phyloP scores from a whole-genome alignment of 2,888 invertebrate genomes.

The Nephrotoma guestfalica region DNA sequence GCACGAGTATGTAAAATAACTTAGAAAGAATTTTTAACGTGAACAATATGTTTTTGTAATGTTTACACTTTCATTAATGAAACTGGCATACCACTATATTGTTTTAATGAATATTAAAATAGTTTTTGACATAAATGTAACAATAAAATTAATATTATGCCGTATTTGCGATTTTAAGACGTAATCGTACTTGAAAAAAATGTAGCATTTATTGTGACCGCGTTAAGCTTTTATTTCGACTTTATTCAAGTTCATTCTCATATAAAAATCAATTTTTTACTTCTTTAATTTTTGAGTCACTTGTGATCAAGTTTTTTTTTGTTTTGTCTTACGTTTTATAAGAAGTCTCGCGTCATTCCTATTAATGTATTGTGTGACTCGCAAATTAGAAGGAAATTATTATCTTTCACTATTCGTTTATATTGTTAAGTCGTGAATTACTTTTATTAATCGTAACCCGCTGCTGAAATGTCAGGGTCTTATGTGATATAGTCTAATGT shows the following conservation, averaged over 20 bases:
- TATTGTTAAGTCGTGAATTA: too few relatives aligned
- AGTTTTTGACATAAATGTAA: neutral
- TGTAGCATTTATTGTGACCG: neutral
- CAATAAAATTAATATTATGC: neutral
- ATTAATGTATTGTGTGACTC: neutral
- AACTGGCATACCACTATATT: neutral
- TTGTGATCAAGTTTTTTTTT: neutral
- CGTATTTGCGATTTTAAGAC: neutral
- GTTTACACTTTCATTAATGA: neutral
- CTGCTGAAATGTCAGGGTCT: too few relatives aligned
- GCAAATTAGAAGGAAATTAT: too few relatives aligned
- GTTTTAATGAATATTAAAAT: neutral
- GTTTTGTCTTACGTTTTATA: neutral
- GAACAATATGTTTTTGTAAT: neutral
- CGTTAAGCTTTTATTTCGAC: neutral
- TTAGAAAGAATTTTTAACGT: neutral
- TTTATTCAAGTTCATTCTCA: neutral
- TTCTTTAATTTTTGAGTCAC: neutral
- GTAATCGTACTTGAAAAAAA: neutral
- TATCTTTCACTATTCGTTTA: too few relatives aligned
- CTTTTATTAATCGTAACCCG: too few relatives aligned
- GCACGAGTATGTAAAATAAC: neutral
- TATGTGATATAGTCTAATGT: too few relatives aligned
- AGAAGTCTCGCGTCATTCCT: neutral
- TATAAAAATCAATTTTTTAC: neutral